A percentile compares a stretch with the other conserved stretches of the same genome.
Conservation (phyloP, 2,888 invertebrate species). For the Callyntrura guangdongensis region DNA sequence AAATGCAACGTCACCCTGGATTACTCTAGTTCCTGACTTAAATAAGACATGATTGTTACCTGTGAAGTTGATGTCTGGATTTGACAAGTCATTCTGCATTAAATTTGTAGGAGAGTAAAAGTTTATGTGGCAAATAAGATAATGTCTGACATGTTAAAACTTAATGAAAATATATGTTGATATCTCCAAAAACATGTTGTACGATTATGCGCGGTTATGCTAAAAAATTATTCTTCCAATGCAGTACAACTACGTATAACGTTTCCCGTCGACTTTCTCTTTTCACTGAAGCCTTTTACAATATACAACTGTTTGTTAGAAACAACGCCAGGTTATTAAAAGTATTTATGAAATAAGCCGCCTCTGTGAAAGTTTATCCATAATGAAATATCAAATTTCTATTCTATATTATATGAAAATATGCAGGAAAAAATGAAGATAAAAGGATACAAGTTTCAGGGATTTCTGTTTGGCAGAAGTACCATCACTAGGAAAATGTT, state of each 20-base stretch:
- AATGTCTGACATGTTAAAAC: not conserved
- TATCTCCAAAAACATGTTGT: slow-evolving; percentile 15
- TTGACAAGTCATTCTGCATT: slow-evolving; percentile 7
- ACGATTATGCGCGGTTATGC: slow-evolving; percentile 31
- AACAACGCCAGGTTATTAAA: not conserved
- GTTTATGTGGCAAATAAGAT: not conserved
- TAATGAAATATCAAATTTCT: too few relatives aligned
- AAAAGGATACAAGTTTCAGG: too few relatives aligned
- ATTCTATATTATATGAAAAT: too few relatives aligned
- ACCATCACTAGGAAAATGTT: too few relatives aligned
- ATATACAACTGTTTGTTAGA: not conserved
- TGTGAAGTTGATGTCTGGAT: slow-evolving; percentile 25
- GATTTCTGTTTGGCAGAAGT: too few relatives aligned
- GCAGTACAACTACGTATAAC: slow-evolving; percentile 2
- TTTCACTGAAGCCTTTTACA: not conserved
- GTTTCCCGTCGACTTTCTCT: not conserved
- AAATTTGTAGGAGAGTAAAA: not conserved
- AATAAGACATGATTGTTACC: not conserved
- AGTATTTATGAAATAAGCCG: too few relatives aligned
- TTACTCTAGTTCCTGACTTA: not conserved
- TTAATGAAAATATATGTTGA: slow-evolving; percentile 36
- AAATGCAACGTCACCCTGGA: too few relatives aligned
- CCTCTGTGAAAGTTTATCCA: too few relatives aligned
- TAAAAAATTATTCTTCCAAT: not conserved
- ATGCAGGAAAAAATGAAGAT: too few relatives aligned